Percentiles rank a stretch among this genome's conserved stretches.
Conservation (phyloP, 2,797 vertebrate species). For the Phataginus tetradactyla region DNA sequence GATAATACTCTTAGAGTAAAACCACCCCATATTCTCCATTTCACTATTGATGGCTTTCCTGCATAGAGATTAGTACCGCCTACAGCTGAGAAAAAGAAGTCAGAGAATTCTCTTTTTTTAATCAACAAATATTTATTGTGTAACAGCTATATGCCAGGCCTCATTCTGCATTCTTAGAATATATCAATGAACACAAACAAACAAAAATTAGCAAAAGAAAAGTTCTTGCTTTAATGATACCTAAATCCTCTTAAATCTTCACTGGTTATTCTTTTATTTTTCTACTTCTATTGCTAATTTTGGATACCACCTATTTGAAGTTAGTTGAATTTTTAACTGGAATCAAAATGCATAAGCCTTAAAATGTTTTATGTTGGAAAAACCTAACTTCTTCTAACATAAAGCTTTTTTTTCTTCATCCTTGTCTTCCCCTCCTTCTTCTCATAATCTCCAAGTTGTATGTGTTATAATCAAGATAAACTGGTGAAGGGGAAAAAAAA, state of each 20-base stretch:
- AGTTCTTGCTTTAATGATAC: neutral
- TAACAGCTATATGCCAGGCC: neutral
- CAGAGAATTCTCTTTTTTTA: neutral
- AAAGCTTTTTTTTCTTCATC: neutral
- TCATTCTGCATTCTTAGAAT: neutral
- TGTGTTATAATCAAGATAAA: neutral
- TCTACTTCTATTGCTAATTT: conserved; percentile 5
- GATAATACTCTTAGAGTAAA: neutral
- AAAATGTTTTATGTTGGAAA: conserved; percentile 54
- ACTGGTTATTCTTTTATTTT: conserved; percentile 32
- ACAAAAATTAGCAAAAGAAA: neutral
- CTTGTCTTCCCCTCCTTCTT: neutral
- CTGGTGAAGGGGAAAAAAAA: conserved; percentile 20
- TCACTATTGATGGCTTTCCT: neutral
- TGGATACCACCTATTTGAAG: neutral
- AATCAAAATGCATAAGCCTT: conserved; percentile 48
- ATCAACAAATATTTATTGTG: neutral
- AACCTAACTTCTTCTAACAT: neutral
- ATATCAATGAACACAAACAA: neutral
- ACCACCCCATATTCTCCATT: neutral
- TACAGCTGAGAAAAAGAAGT: neutral
- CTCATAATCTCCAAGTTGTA: conserved; percentile 40
- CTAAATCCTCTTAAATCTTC: neutral
- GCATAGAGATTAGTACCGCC: neutral
- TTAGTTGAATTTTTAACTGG: conserved; percentile 59